Base-by-base conservation (phyloP, 1,140 invertebrate genomes). In the Rhopalosiphum padi region DNA sequence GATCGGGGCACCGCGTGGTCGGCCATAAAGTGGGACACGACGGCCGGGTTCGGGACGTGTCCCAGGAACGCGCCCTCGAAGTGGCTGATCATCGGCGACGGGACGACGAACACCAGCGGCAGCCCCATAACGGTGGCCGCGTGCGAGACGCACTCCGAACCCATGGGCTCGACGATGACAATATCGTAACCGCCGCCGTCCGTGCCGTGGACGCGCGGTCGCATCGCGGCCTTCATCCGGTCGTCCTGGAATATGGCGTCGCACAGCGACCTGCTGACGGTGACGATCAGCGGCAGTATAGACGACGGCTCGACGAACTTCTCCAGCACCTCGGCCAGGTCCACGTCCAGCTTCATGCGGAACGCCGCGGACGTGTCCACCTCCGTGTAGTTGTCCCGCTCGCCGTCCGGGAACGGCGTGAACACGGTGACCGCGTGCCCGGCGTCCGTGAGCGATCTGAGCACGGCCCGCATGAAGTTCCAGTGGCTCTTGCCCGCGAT, bases 401-500 rank as follows among this genome's bases (percentile, higher is more conserved):
- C 96, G 95, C 77, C 95, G 83, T 95, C 94, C 9, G 96, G 96
- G 94, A 97, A 97, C 94, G 97, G 96, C 43, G 96, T 97, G n/a
- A 97, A 95, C 25, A 97, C 96, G 5, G 97, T 97, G 23, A 98
- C 94, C 18, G 97, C 95, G 94, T 98, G 97, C 35, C 97, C 97
- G 22, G 96, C 96, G 93, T 95, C 95, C 0, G 96, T 96, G 68
- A 98, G 94, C 91, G 96, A 96, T 41, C 96, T 96, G 11, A 97
- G 95, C 5, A 98, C 94, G 0, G 96, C 96, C 82, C 96, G 95
- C 94, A 97, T 97, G 41, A 97, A 96, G 51, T 96, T 95, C 94
- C 97, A 97, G 94, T 98, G 97, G 94, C 97, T 97, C 51, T 96
- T 96, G 3, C 97, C 96, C 1, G 96, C 95, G 94, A 97, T 96